Conservation (phyloP, 2,888 invertebrate genomes). For the Eudasyphora cyanicolor region DNA sequence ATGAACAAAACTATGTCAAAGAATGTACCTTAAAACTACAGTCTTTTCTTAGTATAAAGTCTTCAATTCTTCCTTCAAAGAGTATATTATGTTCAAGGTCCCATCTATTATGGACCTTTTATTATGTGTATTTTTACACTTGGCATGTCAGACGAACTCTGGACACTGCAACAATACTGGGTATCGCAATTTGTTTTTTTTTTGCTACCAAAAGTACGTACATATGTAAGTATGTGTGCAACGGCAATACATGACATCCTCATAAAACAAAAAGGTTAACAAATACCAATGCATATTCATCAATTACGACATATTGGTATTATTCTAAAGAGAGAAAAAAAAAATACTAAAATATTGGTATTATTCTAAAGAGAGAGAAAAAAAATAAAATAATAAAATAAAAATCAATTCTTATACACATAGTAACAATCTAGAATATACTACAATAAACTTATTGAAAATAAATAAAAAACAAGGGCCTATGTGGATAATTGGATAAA, state of each 20-base stretch:
- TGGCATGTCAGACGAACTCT: too few relatives aligned
- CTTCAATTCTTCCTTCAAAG: too few relatives aligned
- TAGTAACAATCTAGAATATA: conserved; percentile 45
- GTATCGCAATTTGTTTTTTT: not conserved
- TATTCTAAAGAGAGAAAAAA: conserved; percentile 25
- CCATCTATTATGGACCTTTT: too few relatives aligned
- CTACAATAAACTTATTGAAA: conserved; percentile 25
- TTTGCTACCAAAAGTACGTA: not conserved
- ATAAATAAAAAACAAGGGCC: conserved; percentile 33
- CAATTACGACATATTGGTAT: conserved; percentile 47
- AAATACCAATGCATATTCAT: conserved; percentile 41
- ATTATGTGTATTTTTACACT: too few relatives aligned
- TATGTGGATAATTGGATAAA: conserved; percentile 57
- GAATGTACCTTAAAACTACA: too few relatives aligned
- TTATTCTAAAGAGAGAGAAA: conserved; percentile 35
- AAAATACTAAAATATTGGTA: conserved; percentile 48
- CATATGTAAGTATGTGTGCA: too few relatives aligned
- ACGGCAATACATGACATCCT: conserved; percentile 27
- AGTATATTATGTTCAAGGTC: too few relatives aligned
- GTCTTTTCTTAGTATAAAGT: too few relatives aligned
- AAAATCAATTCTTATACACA: conserved; percentile 28
- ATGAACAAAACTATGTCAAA: too few relatives aligned
- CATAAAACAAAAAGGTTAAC: conserved; percentile 43
- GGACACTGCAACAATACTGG: too few relatives aligned
- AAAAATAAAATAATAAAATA: conserved; percentile 24